Conservation (phyloP, 2,888 invertebrate genomes). For the Tineola bisselliella region DNA sequence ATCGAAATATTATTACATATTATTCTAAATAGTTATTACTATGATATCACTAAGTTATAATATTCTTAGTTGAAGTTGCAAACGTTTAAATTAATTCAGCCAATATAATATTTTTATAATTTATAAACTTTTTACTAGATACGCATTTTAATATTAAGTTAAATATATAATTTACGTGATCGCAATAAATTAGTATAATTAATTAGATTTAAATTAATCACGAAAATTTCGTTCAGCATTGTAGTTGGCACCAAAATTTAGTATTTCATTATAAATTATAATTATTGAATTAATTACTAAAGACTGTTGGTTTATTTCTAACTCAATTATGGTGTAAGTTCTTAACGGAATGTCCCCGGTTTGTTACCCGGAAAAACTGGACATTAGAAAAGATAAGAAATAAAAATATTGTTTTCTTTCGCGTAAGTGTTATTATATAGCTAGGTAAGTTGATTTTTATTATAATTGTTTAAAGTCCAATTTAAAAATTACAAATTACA, state of each 20-base stretch:
- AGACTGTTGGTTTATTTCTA: slow-evolving; percentile 6
- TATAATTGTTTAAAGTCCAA: not conserved
- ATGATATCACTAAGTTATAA: too few relatives aligned
- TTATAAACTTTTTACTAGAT: too few relatives aligned
- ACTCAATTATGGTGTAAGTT: slow-evolving; percentile 2
- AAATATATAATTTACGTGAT: not conserved
- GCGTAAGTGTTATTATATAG: too few relatives aligned
- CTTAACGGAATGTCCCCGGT: not conserved
- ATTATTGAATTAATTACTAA: not conserved
- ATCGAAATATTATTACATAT: too few relatives aligned
- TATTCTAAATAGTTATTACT: too few relatives aligned
- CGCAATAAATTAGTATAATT: not conserved
- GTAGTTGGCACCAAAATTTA: not conserved
- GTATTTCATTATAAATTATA: not conserved
- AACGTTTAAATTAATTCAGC: too few relatives aligned
- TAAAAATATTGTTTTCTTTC: too few relatives aligned
- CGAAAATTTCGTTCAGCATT: not conserved
- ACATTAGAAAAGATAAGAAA: not conserved
- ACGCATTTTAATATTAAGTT: not conserved
- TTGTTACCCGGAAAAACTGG: not conserved
- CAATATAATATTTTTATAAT: too few relatives aligned
- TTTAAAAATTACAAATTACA: slow-evolving; percentile 18
- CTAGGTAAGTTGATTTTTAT: too few relatives aligned
- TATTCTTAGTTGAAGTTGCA: too few relatives aligned
- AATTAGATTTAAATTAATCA: not conserved